Conservation (phyloP, 2,888 invertebrate species). For the Sphaerophoria taeniata region DNA sequence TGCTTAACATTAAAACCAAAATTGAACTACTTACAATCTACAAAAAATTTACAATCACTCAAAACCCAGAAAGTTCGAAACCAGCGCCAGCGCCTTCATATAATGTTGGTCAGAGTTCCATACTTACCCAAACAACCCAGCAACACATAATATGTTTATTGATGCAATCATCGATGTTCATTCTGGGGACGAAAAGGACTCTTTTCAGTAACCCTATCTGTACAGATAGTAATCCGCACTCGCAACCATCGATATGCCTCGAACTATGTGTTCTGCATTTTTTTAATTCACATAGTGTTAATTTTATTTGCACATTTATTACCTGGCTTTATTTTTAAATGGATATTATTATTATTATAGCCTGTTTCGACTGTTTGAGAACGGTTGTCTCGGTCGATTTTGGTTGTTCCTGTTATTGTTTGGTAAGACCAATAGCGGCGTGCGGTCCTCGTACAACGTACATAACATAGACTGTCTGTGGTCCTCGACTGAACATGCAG, state of each 20-base stretch:
- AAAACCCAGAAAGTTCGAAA: too few species aligned
- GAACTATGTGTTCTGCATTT: slow-evolving; percentile 54
- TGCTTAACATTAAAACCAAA: too few species aligned
- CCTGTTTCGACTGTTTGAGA: slow-evolving; percentile 21
- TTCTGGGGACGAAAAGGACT: slow-evolving; percentile 53
- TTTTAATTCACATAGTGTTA: slow-evolving; percentile 72
- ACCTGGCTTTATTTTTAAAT: slow-evolving; percentile 73
- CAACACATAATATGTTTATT: too few species aligned
- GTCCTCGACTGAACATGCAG: slow-evolving; percentile 62
- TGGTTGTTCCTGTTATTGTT: slow-evolving; percentile 39
- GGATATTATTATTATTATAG: slow-evolving; percentile 61
- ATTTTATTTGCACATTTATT: too few species aligned
- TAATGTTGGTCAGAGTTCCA: too few species aligned
- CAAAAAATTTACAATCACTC: too few species aligned
- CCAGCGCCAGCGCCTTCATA: too few species aligned
- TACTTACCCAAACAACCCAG: too few species aligned
- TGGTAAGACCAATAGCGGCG: slow-evolving; percentile 26
- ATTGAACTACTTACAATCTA: too few species aligned
- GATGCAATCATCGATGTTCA: neutral
- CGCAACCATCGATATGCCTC: neutral
- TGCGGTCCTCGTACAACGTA: slow-evolving; percentile 39
- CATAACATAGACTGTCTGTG: slow-evolving; percentile 32
- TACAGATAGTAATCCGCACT: slow-evolving; percentile 23
- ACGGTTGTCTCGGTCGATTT: slow-evolving; percentile 59
- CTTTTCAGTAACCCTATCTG: slow-evolving; percentile 48